Conservation (phyloP, 2,113 vertebrate species). For the Oncorhynchus clarkii region DNA sequence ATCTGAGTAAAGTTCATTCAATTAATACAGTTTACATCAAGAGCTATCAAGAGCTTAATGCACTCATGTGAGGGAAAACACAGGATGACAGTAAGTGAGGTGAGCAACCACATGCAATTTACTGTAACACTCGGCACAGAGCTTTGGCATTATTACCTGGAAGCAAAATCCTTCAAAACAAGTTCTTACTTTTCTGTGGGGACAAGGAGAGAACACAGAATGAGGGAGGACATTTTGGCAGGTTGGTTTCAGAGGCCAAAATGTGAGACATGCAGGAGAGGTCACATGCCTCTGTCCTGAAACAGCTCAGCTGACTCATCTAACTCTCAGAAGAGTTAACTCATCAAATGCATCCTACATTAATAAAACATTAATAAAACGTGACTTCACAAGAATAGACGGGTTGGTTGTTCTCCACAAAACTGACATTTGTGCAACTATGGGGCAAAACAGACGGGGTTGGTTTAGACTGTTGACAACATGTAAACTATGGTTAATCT, state of each 20-base stretch:
- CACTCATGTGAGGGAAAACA: not conserved
- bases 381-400: too few species aligned
- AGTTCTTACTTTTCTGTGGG: conserved; percentile 76
- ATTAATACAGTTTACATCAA: not conserved
- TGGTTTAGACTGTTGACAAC: too few species aligned
- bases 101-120: not conserved
- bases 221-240: conserved; percentile 27
- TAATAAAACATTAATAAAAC: too few species aligned
- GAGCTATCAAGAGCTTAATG: not conserved
- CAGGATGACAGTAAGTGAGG: not conserved
- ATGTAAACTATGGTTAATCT: too few species aligned
- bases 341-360: too few species aligned
- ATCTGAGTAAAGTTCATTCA: not conserved
- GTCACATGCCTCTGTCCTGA: not conserved
- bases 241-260: conserved; percentile 13
- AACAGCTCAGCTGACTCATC: not conserved
- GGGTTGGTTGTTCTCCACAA: too few species aligned
- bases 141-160: conserved; percentile 61
- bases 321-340: not conserved
- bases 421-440: too few species aligned
- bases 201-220: conserved; percentile 46
- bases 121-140: too few species aligned
- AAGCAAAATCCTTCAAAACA: conserved; percentile 70
- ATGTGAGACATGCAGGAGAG: conserved; percentile 23
- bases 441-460: too few species aligned